Evolutionary conservation across 2,888 invertebrate genomes (phyloP).

Genomic region (Schizaphis graminum): DNA sequence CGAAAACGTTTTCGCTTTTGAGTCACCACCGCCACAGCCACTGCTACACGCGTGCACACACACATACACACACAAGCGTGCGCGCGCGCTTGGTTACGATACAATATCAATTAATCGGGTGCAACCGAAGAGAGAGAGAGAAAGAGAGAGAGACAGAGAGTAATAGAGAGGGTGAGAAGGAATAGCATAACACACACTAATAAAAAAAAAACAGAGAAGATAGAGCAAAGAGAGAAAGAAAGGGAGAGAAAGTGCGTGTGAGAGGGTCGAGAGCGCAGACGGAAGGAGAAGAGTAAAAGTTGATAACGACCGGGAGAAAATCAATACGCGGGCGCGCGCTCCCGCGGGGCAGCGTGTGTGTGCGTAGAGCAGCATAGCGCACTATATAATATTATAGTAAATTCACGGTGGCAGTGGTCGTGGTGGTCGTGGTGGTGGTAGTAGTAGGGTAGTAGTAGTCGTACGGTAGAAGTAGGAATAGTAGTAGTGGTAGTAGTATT

Average conservation of each 20-base stretch:
- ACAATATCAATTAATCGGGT: constrained; percentile 58
- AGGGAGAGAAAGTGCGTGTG: not conserved
- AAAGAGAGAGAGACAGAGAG: not conserved
- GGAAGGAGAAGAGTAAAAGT: constrained; percentile 59
- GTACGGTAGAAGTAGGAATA: not conserved
- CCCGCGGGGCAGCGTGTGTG: constrained; percentile 16
- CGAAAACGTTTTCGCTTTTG: constrained; percentile 31
- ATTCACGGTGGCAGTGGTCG: not conserved
- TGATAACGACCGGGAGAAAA: constrained; percentile 64
- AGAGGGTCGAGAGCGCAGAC: not conserved
- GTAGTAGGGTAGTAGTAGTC: not conserved
- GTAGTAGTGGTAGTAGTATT: not conserved
- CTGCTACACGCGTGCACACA: not conserved
- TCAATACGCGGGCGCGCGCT: constrained; percentile 56
- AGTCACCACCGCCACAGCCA: not conserved
- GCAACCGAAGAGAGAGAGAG: not conserved
- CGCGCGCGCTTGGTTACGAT: not conserved
- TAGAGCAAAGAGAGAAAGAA: not conserved
- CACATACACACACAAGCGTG: not conserved
- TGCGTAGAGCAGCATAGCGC: not conserved
- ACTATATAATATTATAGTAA: not conserved
- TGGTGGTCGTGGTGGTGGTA: not conserved
- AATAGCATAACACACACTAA: not conserved
- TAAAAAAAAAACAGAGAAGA: constrained; percentile 28
- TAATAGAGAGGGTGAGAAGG: not conserved